Evolutionary conservation across 2,888 invertebrate genomes (phyloP), one percentile per base, ranked within the genome.

Genomic region (Cotesia congregata): DNA sequence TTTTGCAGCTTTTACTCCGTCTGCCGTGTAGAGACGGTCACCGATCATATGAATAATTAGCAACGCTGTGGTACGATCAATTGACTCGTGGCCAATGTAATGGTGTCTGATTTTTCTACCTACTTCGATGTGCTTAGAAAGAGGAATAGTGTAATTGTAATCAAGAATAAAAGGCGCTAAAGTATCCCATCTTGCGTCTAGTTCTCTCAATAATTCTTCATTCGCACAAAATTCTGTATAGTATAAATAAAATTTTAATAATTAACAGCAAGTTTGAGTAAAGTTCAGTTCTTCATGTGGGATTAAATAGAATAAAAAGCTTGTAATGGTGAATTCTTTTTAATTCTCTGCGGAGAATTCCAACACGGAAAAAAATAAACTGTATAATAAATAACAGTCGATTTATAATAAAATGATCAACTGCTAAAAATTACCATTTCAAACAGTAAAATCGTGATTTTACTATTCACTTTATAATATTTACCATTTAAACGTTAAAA

Each of bases 101-200:
- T 90, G 90, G 50, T 91, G 83, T 75, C 91, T 91, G 82, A 92
- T 92, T 83, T 91, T 90, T 15, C 89, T 86, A 0, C 92, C 91
- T 0, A 82, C 73, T 15, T 7, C 40, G 1, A 61, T 76, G 67
- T 78, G 82, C 38, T 78, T 59, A 30, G 70, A 15, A 40, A 39
- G 67, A 2, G 79, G 72, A 17, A 92, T 83, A 0, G 92, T 91
- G 79, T 92, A 91, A 82, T 93, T 92, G 85, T 90, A 93, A 83
- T 92, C 92, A 67, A 93, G 91, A 79, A 93, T 90, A 78, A 91
- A 88, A 71, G 93, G 92, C 0, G 92, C 92, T 38, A 93, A 87
- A 59, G 91, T 89, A 7, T 91, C 90, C 91, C 93, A 93, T 40
- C 91, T 89, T 0, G 90, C 83, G 74, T 92, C 91, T 65, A 93